Evolutionary conservation across 2,888 invertebrate genomes (phyloP).

Genomic region (Acanthosoma haemorrhoidale): DNA sequence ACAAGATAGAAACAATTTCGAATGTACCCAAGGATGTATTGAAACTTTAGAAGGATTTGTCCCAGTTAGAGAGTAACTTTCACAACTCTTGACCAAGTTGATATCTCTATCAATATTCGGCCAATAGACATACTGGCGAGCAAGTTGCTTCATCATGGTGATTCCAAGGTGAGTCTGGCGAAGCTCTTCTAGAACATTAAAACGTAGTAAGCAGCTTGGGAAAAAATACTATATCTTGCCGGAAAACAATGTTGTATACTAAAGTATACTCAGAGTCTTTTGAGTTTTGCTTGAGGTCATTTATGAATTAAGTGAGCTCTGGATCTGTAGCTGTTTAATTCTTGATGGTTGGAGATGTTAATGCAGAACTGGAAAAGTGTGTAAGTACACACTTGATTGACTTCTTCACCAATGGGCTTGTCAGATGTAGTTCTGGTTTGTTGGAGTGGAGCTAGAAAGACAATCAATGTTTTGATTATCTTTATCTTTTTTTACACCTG

Average conservation of each 20-base stretch:
- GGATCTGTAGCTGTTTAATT: slow-evolving; percentile 30
- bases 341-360: slow-evolving; percentile 21
- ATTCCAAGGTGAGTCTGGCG: slow-evolving; percentile 42
- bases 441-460: slow-evolving; percentile 5
- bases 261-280: slow-evolving; percentile 14
- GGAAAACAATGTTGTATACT: slow-evolving; percentile 27
- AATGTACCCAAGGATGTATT: slow-evolving; percentile 42
- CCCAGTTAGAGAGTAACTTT: slow-evolving; percentile 13
- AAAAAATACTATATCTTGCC: slow-evolving; percentile 35
- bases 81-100: slow-evolving; percentile 38
- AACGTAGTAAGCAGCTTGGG: slow-evolving; percentile 35
- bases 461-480: slow-evolving; percentile 25
- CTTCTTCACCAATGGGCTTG: background rate
- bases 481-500: slow-evolving; percentile 5
- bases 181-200: slow-evolving; percentile 40
- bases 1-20: no score
- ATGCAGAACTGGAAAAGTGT: slow-evolving; percentile 21
- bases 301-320: background rate
- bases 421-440: background rate
- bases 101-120: slow-evolving; percentile 41
- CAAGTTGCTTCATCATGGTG: slow-evolving; percentile 42
- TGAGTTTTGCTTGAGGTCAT: background rate
- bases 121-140: slow-evolving; percentile 43
- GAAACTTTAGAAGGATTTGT: slow-evolving; percentile 36
- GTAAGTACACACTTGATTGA: background rate